A percentile compares a stretch with the other conserved stretches of the same genome.
Evolutionary conservation across 23 tunicate species (phyloP).

Genomic region (Oikopleura dioica): DNA sequence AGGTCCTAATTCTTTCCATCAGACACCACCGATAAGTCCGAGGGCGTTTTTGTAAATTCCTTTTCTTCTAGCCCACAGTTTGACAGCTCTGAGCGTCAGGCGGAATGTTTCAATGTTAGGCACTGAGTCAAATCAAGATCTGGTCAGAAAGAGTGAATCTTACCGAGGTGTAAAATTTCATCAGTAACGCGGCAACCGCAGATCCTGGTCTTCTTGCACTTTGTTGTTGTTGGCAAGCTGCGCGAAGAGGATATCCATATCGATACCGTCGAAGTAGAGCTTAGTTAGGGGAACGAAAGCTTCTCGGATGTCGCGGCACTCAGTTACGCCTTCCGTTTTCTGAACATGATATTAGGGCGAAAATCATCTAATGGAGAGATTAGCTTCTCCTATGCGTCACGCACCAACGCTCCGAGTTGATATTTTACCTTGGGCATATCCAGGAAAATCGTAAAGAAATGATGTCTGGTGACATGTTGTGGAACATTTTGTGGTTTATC

Average conservation of each 20-base stretch:
- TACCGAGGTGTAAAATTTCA: constrained; percentile 55
- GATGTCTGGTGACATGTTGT: constrained; percentile 47
- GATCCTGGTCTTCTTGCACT: constrained; percentile 41
- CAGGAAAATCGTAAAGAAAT: constrained; percentile 38
- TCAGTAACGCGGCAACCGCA: constrained; percentile 82
- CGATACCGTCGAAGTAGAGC: constrained; percentile 51
- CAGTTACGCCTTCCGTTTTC: no score
- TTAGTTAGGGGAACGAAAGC: constrained; percentile 83
- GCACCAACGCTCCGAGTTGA: no score
- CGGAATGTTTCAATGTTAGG: constrained; percentile 64
- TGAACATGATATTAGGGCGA: no score
- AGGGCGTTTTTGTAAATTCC: constrained; percentile 90
- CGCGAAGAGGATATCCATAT: constrained; percentile 66
- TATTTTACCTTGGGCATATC: constrained; percentile 35
- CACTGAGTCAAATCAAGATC: no score
- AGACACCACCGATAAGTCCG: constrained; percentile 83
- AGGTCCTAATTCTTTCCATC: no score
- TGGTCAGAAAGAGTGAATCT: no score
- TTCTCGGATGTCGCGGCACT: constrained; percentile 44
- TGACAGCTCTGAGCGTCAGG: constrained; percentile 47
- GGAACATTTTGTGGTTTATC: no score
- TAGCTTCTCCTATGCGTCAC: no score
- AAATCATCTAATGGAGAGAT: no score
- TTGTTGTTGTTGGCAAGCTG: constrained; percentile 49
- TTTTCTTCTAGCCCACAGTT: constrained; percentile 75